Base-by-base conservation (phyloP, 2,888 invertebrate genomes). In the Heteromurus nitidus region DNA sequence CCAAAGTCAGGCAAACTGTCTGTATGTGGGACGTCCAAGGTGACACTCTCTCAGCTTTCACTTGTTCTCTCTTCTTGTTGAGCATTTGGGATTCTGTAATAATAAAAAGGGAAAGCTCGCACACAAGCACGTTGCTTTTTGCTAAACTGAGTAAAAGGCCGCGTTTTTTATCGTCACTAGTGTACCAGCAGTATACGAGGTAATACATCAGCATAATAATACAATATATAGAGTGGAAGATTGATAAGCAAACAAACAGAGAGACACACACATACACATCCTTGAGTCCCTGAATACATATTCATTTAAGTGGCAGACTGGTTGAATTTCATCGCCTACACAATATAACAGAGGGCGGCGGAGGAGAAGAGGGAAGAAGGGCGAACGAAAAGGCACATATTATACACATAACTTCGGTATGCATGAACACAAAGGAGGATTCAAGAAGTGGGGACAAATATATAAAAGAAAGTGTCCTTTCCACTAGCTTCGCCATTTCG, bases 11-110 rank as follows among this genome's bases (percentile, higher is more conserved):
- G 26, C 55, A 58, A 55, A 55, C 67, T 67, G 67, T 24, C 75
- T 76, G 62, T 68, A 62, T 50, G 31, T 76, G 68, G 76, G 68
- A 69, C 76, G 68, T 68, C 76, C 65, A 65, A 65, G 65, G 65
- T 65, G 65, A 65, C 65, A 65, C 65, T n/a, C n/a, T n/a, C n/a
- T 65, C 36, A 47, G 68, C 68, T 76, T 76, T 75, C 55, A 75
- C 76, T 76, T 68, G 76, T 58, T 76, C 76, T 62, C 68, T n/a
- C n/a, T n/a, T n/a, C n/a, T 76, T 76, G 68, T 76, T 76, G 76
- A 76, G 68, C 67, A 44, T 75, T 75, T 42, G 55, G 22, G 67
- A 65, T 65, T 26, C 65, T 65, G 36, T 16, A 44, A 62, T 74
- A 73, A 73, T 64, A 73, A 73, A 73, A 73, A 47, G 30, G 28